Evolutionary conservation across 2,113 vertebrate species (phyloP).

Genomic region (Lasiurus borealis): DNA sequence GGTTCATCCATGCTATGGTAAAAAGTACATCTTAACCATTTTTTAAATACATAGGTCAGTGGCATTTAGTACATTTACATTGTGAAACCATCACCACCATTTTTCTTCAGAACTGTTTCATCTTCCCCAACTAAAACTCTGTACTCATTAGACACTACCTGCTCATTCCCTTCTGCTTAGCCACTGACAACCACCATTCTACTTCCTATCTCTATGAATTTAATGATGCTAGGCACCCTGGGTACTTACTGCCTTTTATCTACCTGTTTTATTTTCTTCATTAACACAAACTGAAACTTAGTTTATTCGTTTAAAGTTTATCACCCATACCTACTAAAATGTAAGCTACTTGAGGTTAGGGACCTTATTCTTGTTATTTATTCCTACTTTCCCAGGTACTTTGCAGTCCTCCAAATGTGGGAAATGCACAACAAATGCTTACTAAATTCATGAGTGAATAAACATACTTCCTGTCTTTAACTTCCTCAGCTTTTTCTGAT

Average conservation of each 20-base stretch:
- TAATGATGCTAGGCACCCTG: not conserved
- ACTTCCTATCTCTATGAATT: not conserved
- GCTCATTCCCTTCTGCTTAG: not conserved
- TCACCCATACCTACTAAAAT: not conserved
- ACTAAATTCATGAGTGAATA: not conserved
- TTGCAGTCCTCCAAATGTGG: too few species aligned
- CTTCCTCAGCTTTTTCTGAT: not conserved
- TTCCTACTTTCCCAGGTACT: not conserved
- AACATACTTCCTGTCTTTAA: not conserved
- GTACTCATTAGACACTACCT: not conserved
- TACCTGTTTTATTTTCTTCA: not conserved
- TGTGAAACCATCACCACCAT: not conserved
- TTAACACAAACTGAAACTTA: not conserved
- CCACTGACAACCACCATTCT: not conserved
- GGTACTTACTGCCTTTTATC: not conserved
- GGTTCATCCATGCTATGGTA: too few species aligned
- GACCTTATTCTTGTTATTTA: not conserved
- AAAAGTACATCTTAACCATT: not conserved
- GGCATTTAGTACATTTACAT: not conserved
- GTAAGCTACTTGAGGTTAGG: not conserved
- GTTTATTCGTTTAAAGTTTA: not conserved
- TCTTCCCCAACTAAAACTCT: not conserved
- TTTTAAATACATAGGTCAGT: not conserved
- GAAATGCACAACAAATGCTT: not conserved
- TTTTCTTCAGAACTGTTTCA: not conserved